Evolutionary conservation across 2,888 invertebrate species (phyloP).

Genomic region (Cheilosia vernalis): DNA sequence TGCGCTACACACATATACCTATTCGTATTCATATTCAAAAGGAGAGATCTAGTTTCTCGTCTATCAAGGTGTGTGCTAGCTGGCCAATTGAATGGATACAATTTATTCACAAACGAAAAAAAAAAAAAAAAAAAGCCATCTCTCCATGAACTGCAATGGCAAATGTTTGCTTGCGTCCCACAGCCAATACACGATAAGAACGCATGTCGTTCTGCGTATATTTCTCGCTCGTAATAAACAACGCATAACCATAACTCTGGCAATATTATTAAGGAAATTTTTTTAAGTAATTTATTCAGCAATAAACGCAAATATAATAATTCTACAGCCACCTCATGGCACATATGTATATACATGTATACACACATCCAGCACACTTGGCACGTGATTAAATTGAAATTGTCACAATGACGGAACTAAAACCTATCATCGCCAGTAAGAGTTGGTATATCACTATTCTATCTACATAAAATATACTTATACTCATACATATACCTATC

Average conservation of each 20-base stretch:
- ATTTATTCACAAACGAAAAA: constrained; percentile 19
- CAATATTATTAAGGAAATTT: constrained; percentile 73
- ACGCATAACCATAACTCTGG: constrained; percentile 68
- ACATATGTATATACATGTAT: background rate
- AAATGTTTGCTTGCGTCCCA: constrained; percentile 23
- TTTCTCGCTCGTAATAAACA: constrained; percentile 39
- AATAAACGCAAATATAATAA: constrained; percentile 51
- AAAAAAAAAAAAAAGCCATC: background rate
- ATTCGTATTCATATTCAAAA: constrained; percentile 19
- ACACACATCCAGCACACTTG: constrained; percentile 31
- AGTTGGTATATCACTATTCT: constrained; percentile 35
- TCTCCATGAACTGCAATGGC: constrained; percentile 42
- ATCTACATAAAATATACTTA: constrained; percentile 13
- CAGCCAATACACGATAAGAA: constrained; percentile 46
- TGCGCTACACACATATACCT: background rate
- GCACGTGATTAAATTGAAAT: constrained; percentile 72
- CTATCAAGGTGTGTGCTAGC: constrained; percentile 39
- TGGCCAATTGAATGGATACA: constrained; percentile 52
- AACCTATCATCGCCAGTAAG: constrained; percentile 54
- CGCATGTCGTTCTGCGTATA: constrained; percentile 52
- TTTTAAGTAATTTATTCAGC: constrained; percentile 58
- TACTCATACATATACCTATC: background rate
- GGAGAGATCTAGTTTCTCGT: constrained; percentile 49
- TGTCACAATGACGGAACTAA: constrained; percentile 73
- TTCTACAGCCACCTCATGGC: constrained; percentile 24